Evolutionary conservation across 2,113 vertebrate species (phyloP), one percentile per base, ranked within the genome.

Genomic region (Scomber scombrus): DNA sequence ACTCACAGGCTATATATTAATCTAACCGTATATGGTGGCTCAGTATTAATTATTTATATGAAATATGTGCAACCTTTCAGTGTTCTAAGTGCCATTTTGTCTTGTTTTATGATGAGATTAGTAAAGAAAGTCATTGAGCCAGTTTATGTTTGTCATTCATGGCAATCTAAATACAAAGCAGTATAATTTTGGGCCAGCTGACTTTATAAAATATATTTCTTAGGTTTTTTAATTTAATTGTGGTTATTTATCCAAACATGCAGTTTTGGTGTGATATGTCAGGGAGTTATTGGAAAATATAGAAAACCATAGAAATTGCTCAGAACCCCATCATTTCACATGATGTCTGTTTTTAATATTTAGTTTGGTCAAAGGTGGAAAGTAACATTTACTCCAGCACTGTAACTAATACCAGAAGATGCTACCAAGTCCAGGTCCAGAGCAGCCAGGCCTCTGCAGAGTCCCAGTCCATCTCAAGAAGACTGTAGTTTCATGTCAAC

Each of bases 31-130:
- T 58, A 18, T 52, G 7, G 57, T 21, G 21, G 14, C 8, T 71
- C 1, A 43, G 54, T 56, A 56, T 34, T 7, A 34, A 14, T 14
- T 40, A 21, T 15, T 75, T 10, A 54, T 45, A 47, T 68, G 10
- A 67, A 56, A 52, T 46, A 3, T 77, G 16, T 71, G 13, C 13
- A 49, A 29, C 7, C 14, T 69, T 58, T 58, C 5, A 10, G 13
- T 46, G 40, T 60, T 31, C 26, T 3, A 62, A 61, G 43, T 76
- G 51, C 47, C 11, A 29, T 8, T 61, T 67, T 69, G 21, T 68
- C 5, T 15, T 49, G 15, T 68, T 50, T 46, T 7, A 0, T 64
- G 12, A 34, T n/a, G n/a, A n/a, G n/a, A n/a, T n/a, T n/a, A n/a
- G n/a, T n/a, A n/a, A n/a, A n/a, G n/a, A n/a, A n/a, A n/a, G n/a